Conservation (phyloP, 2,113 vertebrate genomes). For the Crotalus horridus region DNA sequence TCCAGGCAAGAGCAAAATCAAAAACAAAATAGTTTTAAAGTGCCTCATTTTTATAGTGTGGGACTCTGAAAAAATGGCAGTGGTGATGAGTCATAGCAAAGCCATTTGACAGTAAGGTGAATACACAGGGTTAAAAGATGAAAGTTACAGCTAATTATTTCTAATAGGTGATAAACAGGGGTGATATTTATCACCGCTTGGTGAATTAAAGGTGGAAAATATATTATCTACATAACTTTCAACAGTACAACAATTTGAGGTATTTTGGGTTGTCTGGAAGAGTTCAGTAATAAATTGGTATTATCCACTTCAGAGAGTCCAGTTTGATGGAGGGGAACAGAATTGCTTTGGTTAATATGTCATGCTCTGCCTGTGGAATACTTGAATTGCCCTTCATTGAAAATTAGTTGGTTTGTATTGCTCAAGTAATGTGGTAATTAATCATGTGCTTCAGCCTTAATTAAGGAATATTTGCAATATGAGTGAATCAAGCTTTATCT, state of each 20-base stretch:
- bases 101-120: background rate
- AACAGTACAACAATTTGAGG: background rate
- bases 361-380: background rate
- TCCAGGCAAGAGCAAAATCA: background rate
- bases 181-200: background rate
- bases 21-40: background rate
- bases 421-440: background rate
- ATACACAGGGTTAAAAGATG: background rate
- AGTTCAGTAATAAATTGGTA: background rate
- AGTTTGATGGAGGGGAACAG: background rate
- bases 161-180: background rate
- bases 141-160: background rate
- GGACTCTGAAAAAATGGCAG: background rate
- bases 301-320: background rate
- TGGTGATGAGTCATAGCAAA: background rate
- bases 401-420: background rate
- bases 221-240: background rate
- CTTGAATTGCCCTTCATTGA: background rate
- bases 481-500: background rate
- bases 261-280: background rate
- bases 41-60: background rate
- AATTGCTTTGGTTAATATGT: background rate
- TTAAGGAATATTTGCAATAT: background rate
- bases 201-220: background rate
- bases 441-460: background rate